These are phyloP conservation scores for Shargacucullia verbasci DNA, from an alignment of 2,888 invertebrate genomes.

Conservation along the genomic window DNA sequence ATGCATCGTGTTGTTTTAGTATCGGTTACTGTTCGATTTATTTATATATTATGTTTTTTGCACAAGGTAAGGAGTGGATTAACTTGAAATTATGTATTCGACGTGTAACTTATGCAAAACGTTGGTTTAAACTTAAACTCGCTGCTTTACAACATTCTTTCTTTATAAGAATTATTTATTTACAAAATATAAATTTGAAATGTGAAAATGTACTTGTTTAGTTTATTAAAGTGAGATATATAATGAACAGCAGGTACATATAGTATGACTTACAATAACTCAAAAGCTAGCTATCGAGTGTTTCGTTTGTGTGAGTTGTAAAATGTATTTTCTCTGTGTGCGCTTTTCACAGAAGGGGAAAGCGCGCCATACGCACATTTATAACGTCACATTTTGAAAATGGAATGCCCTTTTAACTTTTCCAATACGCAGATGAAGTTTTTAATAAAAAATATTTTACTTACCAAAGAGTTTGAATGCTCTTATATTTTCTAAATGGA, in stretches of 20 bases:
- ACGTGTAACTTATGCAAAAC: conserved; percentile 20
- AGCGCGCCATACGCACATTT: conserved; percentile 72
- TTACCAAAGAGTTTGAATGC: conserved; percentile 29
- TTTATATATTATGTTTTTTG: conserved; percentile 78
- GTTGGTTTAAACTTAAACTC: conserved; percentile 19
- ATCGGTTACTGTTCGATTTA: conserved; percentile 85
- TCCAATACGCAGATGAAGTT: conserved; percentile 69
- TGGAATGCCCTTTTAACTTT: conserved; percentile 80
- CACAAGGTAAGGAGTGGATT: conserved; percentile 77
- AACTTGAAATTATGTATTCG: conserved; percentile 64
- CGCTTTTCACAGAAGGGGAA: conserved; percentile 78
- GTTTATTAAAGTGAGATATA: conserved; percentile 12
- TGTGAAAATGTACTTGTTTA: conserved; percentile 5
- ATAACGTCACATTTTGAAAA: conserved; percentile 77
- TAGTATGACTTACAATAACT: conserved; percentile 34
- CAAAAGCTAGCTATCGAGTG: conserved; percentile 34
- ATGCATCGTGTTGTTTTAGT: conserved; percentile 88
- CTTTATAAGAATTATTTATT: background rate
- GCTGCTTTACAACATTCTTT: conserved; percentile 12
- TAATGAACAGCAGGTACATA: conserved; percentile 24
- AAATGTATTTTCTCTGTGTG: conserved; percentile 65
- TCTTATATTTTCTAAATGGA: conserved; percentile 19
- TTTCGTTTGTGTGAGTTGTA: conserved; percentile 51
- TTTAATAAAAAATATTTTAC: conserved; percentile 30
- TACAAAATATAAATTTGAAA: conserved; percentile 11